A percentile compares a stretch with the other conserved stretches of the same genome.
phyloP scores from a whole-genome alignment of 2,888 invertebrate genomes.

The Aelia acuminata region DNA sequence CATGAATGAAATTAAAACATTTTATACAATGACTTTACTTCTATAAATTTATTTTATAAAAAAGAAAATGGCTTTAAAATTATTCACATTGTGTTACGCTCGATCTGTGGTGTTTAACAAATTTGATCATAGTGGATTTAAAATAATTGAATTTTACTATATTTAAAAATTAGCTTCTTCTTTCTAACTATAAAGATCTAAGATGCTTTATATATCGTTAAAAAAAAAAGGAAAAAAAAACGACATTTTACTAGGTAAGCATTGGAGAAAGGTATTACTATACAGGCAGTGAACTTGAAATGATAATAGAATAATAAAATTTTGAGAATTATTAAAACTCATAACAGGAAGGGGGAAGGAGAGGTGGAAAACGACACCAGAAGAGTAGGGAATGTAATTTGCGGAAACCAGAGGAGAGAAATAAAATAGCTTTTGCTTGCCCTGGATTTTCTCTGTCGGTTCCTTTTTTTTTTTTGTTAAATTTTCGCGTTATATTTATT shows the following conservation, averaged over 20 bases:
- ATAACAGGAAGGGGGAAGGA: neutral
- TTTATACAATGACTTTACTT: too few species aligned
- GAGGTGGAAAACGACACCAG: neutral
- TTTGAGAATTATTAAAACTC: constrained; percentile 23
- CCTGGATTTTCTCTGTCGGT: constrained; percentile 14
- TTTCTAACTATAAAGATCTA: too few species aligned
- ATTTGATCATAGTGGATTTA: too few species aligned
- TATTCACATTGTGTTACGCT: too few species aligned
- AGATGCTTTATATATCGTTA: too few species aligned
- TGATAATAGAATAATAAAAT: neutral
- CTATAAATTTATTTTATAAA: too few species aligned
- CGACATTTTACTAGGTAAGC: neutral
- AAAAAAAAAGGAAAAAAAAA: too few species aligned
- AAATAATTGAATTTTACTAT: too few species aligned
- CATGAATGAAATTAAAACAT: too few species aligned
- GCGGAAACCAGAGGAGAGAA: constrained; percentile 20
- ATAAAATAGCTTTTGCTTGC: constrained; percentile 18
- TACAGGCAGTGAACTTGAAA: neutral
- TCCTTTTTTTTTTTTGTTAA: neutral
- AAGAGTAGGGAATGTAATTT: neutral
- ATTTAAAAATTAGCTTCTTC: too few species aligned
- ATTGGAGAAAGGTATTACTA: neutral
- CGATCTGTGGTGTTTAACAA: too few species aligned
- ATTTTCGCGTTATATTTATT: neutral
- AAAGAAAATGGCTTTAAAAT: too few species aligned